These are phyloP conservation scores for Molossus molossus DNA, from an alignment of 2,797 vertebrate species.

Conservation along the genomic window DNA sequence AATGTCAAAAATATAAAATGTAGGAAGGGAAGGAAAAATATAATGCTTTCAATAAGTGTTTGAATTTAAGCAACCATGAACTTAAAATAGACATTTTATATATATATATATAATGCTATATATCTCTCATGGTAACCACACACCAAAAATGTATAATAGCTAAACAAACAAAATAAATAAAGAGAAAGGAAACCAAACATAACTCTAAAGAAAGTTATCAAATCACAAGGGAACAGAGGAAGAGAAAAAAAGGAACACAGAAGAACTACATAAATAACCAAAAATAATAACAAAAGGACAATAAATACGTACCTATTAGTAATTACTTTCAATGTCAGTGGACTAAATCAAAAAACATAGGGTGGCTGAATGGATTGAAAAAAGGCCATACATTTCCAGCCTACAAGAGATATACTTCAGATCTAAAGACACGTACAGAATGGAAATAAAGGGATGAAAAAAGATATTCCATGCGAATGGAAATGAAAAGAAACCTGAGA, in stretches of 20 bases:
- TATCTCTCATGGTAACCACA: background rate
- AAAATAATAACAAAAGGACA: background rate
- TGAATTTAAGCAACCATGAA: background rate
- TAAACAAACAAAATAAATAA: background rate
- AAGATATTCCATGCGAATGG: background rate
- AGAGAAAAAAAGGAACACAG: background rate
- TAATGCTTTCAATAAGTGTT: background rate
- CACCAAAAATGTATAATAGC: background rate
- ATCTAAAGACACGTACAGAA: background rate
- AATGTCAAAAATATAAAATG: background rate
- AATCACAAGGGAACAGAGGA: background rate
- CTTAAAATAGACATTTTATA: background rate
- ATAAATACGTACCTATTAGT: background rate
- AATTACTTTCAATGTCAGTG: no score
- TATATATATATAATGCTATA: background rate
- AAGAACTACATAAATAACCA: background rate
- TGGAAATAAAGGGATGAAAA: background rate
- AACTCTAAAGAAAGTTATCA: background rate
- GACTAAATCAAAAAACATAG: background rate
- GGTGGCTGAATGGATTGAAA: background rate
- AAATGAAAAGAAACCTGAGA: background rate
- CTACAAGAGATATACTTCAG: background rate
- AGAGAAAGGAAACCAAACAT: background rate
- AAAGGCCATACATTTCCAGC: background rate
- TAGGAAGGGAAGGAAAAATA: background rate